A percentile compares a stretch with the other conserved stretches of the same genome.
These are phyloP conservation scores for Hyaena hyaena DNA, from an alignment of 2,113 vertebrate genomes.

Conservation along the genomic window DNA sequence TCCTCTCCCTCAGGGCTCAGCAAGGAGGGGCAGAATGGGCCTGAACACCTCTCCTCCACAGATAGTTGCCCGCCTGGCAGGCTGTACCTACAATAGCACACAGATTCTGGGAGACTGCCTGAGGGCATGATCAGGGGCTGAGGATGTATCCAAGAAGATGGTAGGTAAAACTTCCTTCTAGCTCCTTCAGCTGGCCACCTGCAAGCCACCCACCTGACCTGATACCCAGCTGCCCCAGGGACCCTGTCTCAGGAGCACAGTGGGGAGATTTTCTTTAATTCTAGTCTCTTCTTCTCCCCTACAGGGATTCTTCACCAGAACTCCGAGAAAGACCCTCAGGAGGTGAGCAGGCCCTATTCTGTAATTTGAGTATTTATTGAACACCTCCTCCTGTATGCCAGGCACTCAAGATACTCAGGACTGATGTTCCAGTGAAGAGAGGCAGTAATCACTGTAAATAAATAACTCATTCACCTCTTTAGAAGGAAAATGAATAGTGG, in stretches of 20 bases:
- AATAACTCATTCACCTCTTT: background rate
- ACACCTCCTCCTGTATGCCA: background rate
- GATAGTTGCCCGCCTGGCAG: constrained; percentile 83
- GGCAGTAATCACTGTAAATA: background rate
- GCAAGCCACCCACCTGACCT: background rate
- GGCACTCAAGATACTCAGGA: background rate
- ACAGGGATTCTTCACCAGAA: constrained; percentile 46
- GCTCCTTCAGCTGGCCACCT: background rate
- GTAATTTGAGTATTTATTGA: background rate
- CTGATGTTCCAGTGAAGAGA: background rate
- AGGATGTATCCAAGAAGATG: constrained; percentile 66
- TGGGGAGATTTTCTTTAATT: background rate
- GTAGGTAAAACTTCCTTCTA: constrained; percentile 32
- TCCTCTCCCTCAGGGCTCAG: background rate
- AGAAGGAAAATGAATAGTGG: background rate
- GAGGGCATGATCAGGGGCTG: constrained; percentile 76
- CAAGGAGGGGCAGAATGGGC: background rate
- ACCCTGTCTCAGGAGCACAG: background rate
- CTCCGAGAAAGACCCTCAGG: background rate
- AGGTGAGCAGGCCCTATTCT: constrained; percentile 43
- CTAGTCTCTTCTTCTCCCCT: background rate
- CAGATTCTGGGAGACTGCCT: constrained; percentile 84
- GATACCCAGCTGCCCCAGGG: background rate
- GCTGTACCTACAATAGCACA: constrained; percentile 82
- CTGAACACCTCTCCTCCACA: constrained; percentile 70